These are phyloP conservation scores for Corydoras sp. DNA, from an alignment of 2,113 vertebrate species.

Conservation along the genomic window DNA sequence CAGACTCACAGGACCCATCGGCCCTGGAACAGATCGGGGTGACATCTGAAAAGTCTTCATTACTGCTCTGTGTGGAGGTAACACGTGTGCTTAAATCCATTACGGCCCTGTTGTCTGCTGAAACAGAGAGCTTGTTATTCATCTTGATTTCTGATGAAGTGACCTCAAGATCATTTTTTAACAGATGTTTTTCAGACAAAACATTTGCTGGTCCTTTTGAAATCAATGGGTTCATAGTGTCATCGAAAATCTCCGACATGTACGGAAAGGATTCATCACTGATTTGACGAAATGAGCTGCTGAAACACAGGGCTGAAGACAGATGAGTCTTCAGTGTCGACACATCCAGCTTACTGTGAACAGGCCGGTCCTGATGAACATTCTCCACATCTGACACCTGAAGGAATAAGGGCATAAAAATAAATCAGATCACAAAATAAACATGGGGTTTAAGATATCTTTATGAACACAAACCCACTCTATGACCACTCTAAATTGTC, in stretches of 20 bases:
- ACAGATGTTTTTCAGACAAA: neutral
- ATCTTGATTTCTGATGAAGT: neutral
- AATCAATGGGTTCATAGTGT: slow-evolving; percentile 16
- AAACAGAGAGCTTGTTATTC: neutral
- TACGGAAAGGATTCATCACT: slow-evolving; percentile 30
- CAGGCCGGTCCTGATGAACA: too few relatives aligned
- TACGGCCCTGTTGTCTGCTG: neutral
- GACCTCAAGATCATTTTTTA: too few relatives aligned
- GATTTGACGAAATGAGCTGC: slow-evolving; percentile 12
- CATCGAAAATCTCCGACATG: slow-evolving; percentile 39
- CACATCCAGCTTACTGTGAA: too few relatives aligned
- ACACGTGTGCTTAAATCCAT: slow-evolving; percentile 9
- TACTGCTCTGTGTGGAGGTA: slow-evolving; percentile 4
- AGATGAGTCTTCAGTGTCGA: neutral
- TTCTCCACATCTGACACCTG: too few relatives aligned
- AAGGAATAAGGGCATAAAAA: too few relatives aligned
- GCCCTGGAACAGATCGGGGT: neutral
- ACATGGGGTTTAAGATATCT: too few relatives aligned
- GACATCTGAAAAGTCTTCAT: slow-evolving; percentile 2
- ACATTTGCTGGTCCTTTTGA: slow-evolving; percentile 9
- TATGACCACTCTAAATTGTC: too few relatives aligned
- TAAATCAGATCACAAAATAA: too few relatives aligned
- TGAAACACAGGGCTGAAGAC: slow-evolving; percentile 16
- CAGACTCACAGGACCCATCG: neutral
- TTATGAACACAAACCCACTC: too few relatives aligned